Base-by-base conservation (phyloP, 2,113 vertebrate species). In the Anhinga anhinga region DNA sequence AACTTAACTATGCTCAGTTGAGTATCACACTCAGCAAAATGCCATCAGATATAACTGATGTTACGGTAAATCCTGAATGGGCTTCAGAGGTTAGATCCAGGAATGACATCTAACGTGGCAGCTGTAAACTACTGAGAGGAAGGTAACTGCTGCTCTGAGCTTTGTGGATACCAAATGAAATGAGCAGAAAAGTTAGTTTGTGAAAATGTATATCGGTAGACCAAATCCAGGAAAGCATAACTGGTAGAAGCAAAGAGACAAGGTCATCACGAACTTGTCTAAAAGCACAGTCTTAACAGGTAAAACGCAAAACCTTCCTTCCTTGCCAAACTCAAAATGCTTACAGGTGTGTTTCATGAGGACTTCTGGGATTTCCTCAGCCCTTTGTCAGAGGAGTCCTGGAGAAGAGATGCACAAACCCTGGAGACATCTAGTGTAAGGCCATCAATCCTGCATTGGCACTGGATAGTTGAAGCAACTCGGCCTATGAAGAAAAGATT, bases 301-400 rank as follows among this genome's bases (percentile, higher is more conserved):
- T 96, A 34, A 95, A 94, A 47, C 6, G 0, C 55, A 82, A 91
- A 96, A 55, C 69, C 72, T 84, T 62, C 72, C 77, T 91, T 92
- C 69, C 77, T 93, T 94, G 94, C 91, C 93, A 95, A 94, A 95
- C 42, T 96, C 83, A 84, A 82, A 95, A 96, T 96, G 38, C 80
- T 95, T 96, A 34, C 94, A 95, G 94, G 86, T 96, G 44, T 96
- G 72, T 94, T 96, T 95, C 83, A 73, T 91, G 77, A 95, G 93
- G 91, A 93, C 89, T 92, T 92, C 88, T 94, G 94, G 80, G 91
- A 91, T 96, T 92, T 90, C 94, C 88, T 96, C 69, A 95, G 50
- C 88, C 88, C 72, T 88, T 95, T 92, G 50, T 94, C 93, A 96
- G 72, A 94, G 91, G 83, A 91, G 86, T 94, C 93, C 67, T 92